These are phyloP conservation scores for Achatina immaculata DNA, from an alignment of 1,140 invertebrate species.

Conservation along the genomic window DNA sequence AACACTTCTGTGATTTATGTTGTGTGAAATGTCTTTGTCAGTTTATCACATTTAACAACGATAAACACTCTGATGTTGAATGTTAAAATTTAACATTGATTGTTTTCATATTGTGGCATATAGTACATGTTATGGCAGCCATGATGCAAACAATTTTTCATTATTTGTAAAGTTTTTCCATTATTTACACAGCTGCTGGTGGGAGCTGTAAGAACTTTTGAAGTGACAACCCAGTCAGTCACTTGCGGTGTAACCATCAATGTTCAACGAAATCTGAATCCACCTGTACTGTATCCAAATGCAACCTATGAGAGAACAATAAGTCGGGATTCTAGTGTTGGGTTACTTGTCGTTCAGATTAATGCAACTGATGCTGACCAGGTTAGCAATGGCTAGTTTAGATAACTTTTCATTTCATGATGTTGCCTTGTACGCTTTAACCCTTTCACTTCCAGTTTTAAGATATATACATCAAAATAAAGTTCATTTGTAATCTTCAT, in stretches of 20 bases:
- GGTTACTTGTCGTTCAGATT: conserved; percentile 83
- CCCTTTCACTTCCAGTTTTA: too few relatives aligned
- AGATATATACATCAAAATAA: too few relatives aligned
- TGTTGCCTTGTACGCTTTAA: neutral
- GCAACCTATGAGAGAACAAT: conserved; percentile 83
- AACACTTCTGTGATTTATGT: too few relatives aligned
- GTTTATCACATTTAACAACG: too few relatives aligned
- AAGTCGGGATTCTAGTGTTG: conserved; percentile 82
- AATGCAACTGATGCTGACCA: conserved; percentile 67
- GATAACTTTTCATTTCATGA: neutral
- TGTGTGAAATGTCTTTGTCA: too few relatives aligned
- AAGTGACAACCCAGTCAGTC: conserved; percentile 67
- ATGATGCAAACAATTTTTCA: too few relatives aligned
- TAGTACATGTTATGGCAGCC: conserved; percentile 14
- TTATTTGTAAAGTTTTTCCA: too few relatives aligned
- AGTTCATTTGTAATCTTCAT: too few relatives aligned
- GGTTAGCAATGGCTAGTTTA: conserved; percentile 8
- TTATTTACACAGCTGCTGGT: conserved; percentile 55
- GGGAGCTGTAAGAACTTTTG: conserved; percentile 48
- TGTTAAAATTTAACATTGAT: too few relatives aligned
- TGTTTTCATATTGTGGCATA: too few relatives aligned
- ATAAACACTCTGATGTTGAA: too few relatives aligned
- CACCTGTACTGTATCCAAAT: conserved; percentile 80
- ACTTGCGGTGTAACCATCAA: conserved; percentile 82
- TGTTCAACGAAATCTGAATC: conserved; percentile 82